Base-by-base conservation (phyloP, 2,113 vertebrate species). In the Petaurus breviceps region DNA sequence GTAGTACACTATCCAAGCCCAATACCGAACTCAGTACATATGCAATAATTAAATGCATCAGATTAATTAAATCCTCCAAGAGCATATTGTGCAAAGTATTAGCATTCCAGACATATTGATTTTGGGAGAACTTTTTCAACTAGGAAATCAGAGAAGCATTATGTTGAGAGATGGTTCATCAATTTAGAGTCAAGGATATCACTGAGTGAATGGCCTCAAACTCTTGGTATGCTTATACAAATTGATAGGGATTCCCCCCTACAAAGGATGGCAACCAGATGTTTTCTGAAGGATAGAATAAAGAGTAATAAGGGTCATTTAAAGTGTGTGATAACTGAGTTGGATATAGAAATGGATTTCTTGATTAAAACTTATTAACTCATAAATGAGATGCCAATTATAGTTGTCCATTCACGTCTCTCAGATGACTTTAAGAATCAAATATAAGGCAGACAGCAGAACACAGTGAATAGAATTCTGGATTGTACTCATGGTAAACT, bases 1-100 rank as follows among this genome's bases (percentile, higher is more conserved):
- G 91, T 68, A 93, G 49, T 93, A 9, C 84, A 90, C 91, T 90
- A 91, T 90, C 50, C 11, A 96, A 96, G 96, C 49, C 54, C 91
- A 93, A 68, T 95, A 90, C 55, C 50, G 28, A 94, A 89, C 96
- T 96, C 25, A 52, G 47, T 92, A 26, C 89, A 54, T 92, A 68
- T 53, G n/a, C 51, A 91, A 90, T 95, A 95, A 95, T 96, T 96
- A 97, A 97, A 96, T 96, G 51, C n/a, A 37, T 49, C 8, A 4
- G 2, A 95, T 96, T 96, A 97, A 95, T 94, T 96, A 94, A 92
- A 93, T 94, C 95, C 16, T 95, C 90, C 92, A 43, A 96, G 52
- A 54, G 91, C 24, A 96, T 91, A 96, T 92, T 97, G 53, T 24
- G 95, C 51, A 96, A 93, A 91, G 54, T 89, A 26, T 92, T 97